phyloP scores from a whole-genome alignment of 2,797 vertebrate genomes.

The Melopsittacus undulatus region DNA sequence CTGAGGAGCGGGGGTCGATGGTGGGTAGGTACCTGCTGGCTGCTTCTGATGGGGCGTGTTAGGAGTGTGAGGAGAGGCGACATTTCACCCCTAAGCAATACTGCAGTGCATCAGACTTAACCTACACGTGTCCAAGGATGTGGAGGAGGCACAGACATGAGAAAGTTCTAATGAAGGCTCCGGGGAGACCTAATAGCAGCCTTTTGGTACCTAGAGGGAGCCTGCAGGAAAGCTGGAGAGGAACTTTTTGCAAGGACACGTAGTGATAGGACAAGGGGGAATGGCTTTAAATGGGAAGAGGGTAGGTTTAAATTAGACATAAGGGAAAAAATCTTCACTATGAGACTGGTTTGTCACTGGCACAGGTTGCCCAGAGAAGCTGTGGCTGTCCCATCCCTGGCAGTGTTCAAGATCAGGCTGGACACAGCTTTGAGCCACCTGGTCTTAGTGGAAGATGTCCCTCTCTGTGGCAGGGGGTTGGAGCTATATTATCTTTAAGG shows the following conservation, averaged over 20 bases:
- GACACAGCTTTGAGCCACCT: not conserved
- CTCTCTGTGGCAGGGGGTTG: not conserved
- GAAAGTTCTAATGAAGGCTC: not conserved
- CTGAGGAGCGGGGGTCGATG: accelerated
- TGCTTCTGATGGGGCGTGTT: not conserved
- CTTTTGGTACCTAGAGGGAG: not conserved
- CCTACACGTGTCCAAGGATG: accelerated
- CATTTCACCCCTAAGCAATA: accelerated
- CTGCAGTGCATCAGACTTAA: accelerated
- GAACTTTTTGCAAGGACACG: not conserved
- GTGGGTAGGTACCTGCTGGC: not conserved
- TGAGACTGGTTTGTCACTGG: not conserved
- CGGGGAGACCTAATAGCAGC: not conserved
- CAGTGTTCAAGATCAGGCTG: not conserved
- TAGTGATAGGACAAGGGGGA: not conserved
- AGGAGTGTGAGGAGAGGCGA: accelerated
- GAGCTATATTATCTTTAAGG: not conserved
- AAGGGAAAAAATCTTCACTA: not conserved
- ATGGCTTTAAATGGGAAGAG: not conserved
- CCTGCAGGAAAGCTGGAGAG: not conserved
- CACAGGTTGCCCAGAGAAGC: not conserved
- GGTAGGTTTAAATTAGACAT: not conserved
- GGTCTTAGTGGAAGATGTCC: not conserved
- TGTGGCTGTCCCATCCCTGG: not conserved
- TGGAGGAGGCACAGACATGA: not conserved